phyloP scores from a whole-genome alignment of 2,888 invertebrate species.

The Dione vanillae region DNA sequence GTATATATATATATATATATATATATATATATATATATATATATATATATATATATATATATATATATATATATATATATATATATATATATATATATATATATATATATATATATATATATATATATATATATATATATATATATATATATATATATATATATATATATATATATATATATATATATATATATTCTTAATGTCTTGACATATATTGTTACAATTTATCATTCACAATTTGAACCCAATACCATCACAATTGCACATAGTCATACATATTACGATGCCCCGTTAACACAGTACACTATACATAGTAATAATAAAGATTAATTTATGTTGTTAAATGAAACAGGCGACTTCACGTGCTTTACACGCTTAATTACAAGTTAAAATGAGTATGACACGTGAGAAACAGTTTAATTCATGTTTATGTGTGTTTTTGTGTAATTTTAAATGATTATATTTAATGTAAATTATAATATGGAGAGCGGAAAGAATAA shows the following conservation, averaged over 20 bases:
- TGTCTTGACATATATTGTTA: too few relatives aligned
- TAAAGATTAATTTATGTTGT: slow-evolving; percentile 1
- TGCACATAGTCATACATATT: not conserved
- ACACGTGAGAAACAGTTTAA: not conserved
- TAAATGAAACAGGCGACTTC: not conserved
- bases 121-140: too few relatives aligned
- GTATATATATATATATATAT: not conserved
- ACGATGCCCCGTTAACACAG: not conserved
- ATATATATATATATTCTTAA: too few relatives aligned
- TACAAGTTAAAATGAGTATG: not conserved
- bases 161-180: too few relatives aligned
- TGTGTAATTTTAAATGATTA: not conserved
- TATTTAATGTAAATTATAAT: not conserved
- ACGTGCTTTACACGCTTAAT: slow-evolving; percentile 10
- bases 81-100: too few relatives aligned
- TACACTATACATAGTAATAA: not conserved
- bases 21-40: too few relatives aligned
- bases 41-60: too few relatives aligned
- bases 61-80: too few relatives aligned
- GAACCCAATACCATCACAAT: not conserved
- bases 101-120: too few relatives aligned
- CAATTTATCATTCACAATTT: too few relatives aligned
- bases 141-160: too few relatives aligned
- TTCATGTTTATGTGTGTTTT: not conserved
- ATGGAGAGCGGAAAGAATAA: too few relatives aligned